Conservation (phyloP, 2,113 vertebrate genomes). For the Poeciliopsis turrubarensis region DNA sequence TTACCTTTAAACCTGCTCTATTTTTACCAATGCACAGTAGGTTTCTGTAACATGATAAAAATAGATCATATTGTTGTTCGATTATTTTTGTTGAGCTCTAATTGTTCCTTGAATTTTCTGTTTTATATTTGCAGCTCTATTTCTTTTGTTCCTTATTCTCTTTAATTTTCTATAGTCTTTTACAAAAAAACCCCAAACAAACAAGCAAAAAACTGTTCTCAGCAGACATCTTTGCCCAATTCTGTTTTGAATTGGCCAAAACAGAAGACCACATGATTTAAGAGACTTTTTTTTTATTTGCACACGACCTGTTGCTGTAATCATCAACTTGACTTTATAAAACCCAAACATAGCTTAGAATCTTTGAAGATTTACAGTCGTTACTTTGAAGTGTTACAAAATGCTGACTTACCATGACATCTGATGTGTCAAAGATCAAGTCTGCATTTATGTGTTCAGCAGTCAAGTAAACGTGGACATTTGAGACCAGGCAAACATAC, state of each 20-base stretch:
- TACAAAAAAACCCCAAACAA: no score
- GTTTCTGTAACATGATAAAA: neutral
- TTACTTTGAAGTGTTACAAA: neutral
- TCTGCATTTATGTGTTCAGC: neutral
- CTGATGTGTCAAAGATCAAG: neutral
- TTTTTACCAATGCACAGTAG: neutral
- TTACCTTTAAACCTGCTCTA: neutral
- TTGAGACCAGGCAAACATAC: neutral
- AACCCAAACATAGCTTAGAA: neutral
- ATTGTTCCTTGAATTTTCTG: neutral
- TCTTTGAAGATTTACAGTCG: neutral
- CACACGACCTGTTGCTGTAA: neutral
- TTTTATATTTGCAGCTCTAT: neutral
- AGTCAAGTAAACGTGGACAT: neutral
- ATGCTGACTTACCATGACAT: neutral
- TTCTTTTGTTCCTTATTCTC: neutral
- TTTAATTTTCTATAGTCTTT: neutral
- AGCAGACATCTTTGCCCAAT: no score
- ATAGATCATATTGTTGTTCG: no score
- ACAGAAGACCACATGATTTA: neutral
- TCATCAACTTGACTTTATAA: neutral
- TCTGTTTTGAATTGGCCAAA: no score
- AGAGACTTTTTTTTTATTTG: neutral
- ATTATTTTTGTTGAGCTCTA: neutral
- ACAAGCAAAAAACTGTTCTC: no score